phyloP scores from a whole-genome alignment of 1,140 invertebrate genomes.

The Heliothis subflexa region DNA sequence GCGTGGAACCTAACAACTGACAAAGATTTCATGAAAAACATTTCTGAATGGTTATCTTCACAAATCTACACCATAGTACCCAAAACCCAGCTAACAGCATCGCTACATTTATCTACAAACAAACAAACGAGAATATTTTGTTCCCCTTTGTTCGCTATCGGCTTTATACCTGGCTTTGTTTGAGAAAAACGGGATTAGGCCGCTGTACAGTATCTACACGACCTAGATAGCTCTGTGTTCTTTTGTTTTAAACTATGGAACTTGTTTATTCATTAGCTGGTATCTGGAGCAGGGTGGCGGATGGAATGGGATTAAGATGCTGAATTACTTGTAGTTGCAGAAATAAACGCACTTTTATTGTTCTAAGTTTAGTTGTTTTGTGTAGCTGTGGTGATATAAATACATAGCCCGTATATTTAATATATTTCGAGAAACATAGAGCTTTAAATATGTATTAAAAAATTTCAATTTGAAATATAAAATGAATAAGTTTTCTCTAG shows the following conservation, averaged over 20 bases:
- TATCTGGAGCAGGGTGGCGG: background rate
- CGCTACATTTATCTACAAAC: background rate
- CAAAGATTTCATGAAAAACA: too few species aligned
- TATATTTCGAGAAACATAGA: too few species aligned
- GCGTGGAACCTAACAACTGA: too few species aligned
- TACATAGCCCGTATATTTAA: too few species aligned
- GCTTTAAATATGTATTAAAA: too few species aligned
- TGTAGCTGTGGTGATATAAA: too few species aligned
- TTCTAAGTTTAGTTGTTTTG: background rate
- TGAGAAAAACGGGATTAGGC: constrained; percentile 14
- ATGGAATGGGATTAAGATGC: background rate
- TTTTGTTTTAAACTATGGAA: background rate
- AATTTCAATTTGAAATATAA: too few species aligned
- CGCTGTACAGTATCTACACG: background rate
- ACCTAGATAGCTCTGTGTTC: background rate
- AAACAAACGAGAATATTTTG: background rate
- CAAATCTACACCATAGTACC: background rate
- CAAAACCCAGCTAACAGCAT: background rate
- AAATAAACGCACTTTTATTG: background rate
- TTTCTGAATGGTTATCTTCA: too few species aligned
- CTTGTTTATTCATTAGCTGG: constrained; percentile 4
- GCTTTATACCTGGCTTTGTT: constrained; percentile 15
- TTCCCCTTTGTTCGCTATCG: constrained; percentile 2
- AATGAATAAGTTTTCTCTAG: too few species aligned
- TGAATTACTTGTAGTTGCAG: background rate